Percentiles rank a stretch among this genome's conserved stretches.
Conservation (phyloP, 2,888 invertebrate species). For the Tetramorium bicarinatum region DNA sequence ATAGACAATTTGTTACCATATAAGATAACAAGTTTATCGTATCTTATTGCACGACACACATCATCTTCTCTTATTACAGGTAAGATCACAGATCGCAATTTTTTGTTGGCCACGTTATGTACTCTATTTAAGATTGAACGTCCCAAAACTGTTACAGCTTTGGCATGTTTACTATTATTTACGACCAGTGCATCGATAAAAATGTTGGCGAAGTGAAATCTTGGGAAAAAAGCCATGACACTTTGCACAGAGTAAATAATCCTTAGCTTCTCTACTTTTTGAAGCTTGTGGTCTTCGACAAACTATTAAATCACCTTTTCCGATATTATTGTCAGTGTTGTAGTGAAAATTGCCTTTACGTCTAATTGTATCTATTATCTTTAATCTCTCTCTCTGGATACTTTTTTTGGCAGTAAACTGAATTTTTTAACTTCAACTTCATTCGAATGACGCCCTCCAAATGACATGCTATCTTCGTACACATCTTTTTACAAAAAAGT, state of each 20-base stretch:
- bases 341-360: not conserved
- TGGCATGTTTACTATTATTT: slow-evolving; percentile 13
- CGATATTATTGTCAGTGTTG: not conserved
- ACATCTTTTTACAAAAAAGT: not conserved
- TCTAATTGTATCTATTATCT: slow-evolving; percentile 6
- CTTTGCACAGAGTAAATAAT: slow-evolving; percentile 1
- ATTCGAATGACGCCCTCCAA: not conserved
- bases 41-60: slow-evolving; percentile 1
- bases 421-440: slow-evolving; percentile 6
- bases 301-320: not conserved
- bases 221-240: slow-evolving; percentile 7
- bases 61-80: slow-evolving; percentile 19
- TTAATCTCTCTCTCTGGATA: not conserved
- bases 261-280: not conserved
- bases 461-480: not conserved
- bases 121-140: not conserved
- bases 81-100: slow-evolving; percentile 3
- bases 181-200: slow-evolving; percentile 7
- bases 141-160: not conserved
- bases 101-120: not conserved
- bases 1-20: slow-evolving; percentile 25
- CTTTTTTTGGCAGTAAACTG: not conserved
- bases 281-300: slow-evolving; percentile 4
- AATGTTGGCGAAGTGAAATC: not conserved
- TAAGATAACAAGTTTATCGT: slow-evolving; percentile 24